Percentiles rank a stretch among this genome's conserved stretches.
Evolutionary conservation across 2,888 invertebrate genomes (phyloP).

Genomic region (Drosophila acutilabella): DNA sequence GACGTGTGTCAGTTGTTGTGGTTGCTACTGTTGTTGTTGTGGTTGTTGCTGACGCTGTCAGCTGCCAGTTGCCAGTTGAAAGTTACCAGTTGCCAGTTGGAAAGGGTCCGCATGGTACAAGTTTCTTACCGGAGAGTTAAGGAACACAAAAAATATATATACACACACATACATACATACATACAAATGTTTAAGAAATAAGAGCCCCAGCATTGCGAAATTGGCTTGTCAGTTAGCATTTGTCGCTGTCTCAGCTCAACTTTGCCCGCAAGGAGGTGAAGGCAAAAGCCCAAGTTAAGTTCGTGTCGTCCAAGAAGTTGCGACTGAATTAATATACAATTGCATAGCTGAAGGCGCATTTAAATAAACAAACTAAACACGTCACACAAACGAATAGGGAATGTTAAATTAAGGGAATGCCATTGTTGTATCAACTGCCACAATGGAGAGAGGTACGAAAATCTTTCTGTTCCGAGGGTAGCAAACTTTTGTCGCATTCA

Average conservation of each 20-base stretch:
- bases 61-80: constrained; percentile 57
- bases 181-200: background rate
- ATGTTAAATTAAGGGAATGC: constrained; percentile 2
- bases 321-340: constrained; percentile 79
- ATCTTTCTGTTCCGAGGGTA: constrained; percentile 1
- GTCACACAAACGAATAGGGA: constrained; percentile 26
- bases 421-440: background rate
- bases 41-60: constrained; percentile 54
- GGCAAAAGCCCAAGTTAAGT: constrained; percentile 22
- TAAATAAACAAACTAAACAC: constrained; percentile 77
- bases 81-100: constrained; percentile 54
- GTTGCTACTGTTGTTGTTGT: constrained; percentile 29
- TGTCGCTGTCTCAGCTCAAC: constrained; percentile 70
- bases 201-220: constrained; percentile 61
- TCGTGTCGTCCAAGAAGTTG: constrained; percentile 60
- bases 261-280: constrained; percentile 43
- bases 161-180: background rate
- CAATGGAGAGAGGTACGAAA: background rate
- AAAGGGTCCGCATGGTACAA: constrained; percentile 55
- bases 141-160: background rate
- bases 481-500: constrained; percentile 76
- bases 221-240: constrained; percentile 81
- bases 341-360: constrained; percentile 78
- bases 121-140: constrained; percentile 40
- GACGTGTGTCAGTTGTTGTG: constrained; percentile 72